Evolutionary conservation across 1,140 invertebrate species (phyloP).

Genomic region (Zaprionus ornatus): DNA sequence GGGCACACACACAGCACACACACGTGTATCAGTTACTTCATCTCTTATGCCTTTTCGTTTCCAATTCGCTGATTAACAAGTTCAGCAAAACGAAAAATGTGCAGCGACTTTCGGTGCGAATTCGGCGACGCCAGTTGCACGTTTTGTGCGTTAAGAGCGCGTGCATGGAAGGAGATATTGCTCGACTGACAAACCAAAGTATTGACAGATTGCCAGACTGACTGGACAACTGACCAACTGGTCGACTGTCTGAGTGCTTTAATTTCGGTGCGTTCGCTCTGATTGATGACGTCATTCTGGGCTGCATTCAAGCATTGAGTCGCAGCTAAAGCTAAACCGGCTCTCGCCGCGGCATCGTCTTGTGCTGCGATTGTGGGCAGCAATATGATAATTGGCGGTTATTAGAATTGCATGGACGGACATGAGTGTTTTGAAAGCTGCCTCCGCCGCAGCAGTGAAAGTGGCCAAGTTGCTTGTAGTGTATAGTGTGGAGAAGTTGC

Average conservation of each 20-base stretch:
- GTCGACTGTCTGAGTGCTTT: constrained; percentile 6
- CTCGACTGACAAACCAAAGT: constrained; percentile 1
- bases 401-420: constrained; percentile 68
- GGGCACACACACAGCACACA: constrained; percentile 9
- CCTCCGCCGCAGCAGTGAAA: constrained; percentile 43
- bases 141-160: constrained; percentile 56
- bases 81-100: constrained; percentile 69
- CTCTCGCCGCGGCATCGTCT: constrained; percentile 8
- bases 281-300: constrained; percentile 31
- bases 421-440: constrained; percentile 46
- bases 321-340: constrained; percentile 42
- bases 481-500: neutral
- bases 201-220: constrained; percentile 6
- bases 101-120: constrained; percentile 67
- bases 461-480: constrained; percentile 30
- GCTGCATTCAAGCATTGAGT: constrained; percentile 36
- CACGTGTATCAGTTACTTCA: constrained; percentile 71
- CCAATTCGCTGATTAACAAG: constrained; percentile 82
- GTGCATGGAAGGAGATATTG: constrained; percentile 10
- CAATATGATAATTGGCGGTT: constrained; percentile 62
- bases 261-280: constrained; percentile 10
- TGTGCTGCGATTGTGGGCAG: constrained; percentile 47
- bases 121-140: constrained; percentile 60
- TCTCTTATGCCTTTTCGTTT: constrained; percentile 79
- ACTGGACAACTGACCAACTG: neutral